These are phyloP conservation scores for Pangasius sanitwongsei DNA, from an alignment of 2,797 vertebrate genomes.

Conservation along the genomic window DNA sequence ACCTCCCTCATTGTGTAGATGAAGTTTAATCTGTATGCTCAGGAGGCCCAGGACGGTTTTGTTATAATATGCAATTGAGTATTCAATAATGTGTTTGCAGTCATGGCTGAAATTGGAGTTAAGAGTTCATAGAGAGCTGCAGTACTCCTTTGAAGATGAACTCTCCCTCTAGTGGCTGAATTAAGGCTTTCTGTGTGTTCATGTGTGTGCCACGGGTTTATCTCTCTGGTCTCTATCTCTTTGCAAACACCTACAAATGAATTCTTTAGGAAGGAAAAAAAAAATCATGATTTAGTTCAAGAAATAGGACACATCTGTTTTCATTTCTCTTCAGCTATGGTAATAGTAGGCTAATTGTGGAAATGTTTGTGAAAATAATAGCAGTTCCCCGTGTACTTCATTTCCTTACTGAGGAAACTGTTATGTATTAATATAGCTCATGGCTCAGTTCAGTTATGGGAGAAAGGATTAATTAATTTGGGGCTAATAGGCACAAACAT, in stretches of 20 bases:
- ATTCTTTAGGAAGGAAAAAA: not conserved
- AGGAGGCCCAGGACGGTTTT: constrained; percentile 45
- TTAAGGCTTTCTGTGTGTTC: constrained; percentile 42
- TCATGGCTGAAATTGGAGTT: constrained; percentile 42
- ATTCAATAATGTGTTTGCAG: constrained; percentile 45
- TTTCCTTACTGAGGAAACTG: constrained; percentile 75
- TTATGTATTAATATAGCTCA: constrained; percentile 79
- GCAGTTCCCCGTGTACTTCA: constrained; percentile 72
- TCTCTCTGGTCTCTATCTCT: constrained; percentile 8
- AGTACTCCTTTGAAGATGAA: constrained; percentile 57
- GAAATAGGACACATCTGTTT: constrained; percentile 59
- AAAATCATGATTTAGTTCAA: constrained; percentile 26
- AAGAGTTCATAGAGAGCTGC: constrained; percentile 23
- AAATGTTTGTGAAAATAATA: constrained; percentile 82
- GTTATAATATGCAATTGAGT: constrained; percentile 45
- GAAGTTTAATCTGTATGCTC: constrained; percentile 51
- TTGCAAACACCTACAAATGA: constrained; percentile 15
- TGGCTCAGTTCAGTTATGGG: constrained; percentile 78
- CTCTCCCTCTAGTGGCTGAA: constrained; percentile 76
- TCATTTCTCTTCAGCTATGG: constrained; percentile 52
- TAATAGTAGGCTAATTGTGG: constrained; percentile 68
- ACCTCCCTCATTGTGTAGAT: constrained; percentile 42
- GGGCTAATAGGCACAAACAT: constrained; percentile 87
- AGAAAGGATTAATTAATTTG: constrained; percentile 84
- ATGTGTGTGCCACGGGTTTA: not conserved